A percentile compares a stretch with the other conserved stretches of the same genome.
Conservation (phyloP, 2,888 invertebrate genomes). For the Stramonita haemastoma region DNA sequence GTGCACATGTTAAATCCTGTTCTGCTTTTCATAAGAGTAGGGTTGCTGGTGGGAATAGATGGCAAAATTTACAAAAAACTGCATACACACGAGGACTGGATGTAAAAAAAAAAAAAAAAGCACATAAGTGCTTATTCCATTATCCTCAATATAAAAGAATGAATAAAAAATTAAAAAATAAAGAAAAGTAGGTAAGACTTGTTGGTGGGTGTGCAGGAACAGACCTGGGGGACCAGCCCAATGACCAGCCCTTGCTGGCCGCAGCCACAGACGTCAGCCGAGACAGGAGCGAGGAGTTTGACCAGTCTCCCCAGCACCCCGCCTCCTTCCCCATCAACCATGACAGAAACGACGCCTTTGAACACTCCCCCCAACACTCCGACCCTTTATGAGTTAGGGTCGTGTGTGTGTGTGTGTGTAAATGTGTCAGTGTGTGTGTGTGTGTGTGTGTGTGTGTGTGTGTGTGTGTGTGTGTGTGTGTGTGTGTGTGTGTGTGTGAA, state of each 20-base stretch:
- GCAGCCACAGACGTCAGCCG: constrained; percentile 4
- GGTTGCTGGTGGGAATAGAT: too few relatives aligned
- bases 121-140: too few relatives aligned
- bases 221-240: not conserved
- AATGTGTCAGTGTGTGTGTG: not conserved
- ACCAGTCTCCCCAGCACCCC: not conserved
- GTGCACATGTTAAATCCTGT: too few relatives aligned
- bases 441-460: constrained; percentile 5
- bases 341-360: not conserved
- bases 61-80: too few relatives aligned
- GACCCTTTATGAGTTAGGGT: not conserved
- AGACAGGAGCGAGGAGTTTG: not conserved
- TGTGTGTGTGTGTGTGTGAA: not conserved
- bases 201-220: not conserved
- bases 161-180: too few relatives aligned
- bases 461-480: not conserved
- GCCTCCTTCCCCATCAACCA: not conserved
- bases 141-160: too few relatives aligned
- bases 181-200: too few relatives aligned
- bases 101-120: too few relatives aligned
- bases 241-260: constrained; percentile 1
- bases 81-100: too few relatives aligned
- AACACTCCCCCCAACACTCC: not conserved
- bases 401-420: constrained; percentile 22
- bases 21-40: too few relatives aligned